These are phyloP conservation scores for Pteruthius melanotis DNA, from an alignment of 2,113 vertebrate species.

Conservation along the genomic window DNA sequence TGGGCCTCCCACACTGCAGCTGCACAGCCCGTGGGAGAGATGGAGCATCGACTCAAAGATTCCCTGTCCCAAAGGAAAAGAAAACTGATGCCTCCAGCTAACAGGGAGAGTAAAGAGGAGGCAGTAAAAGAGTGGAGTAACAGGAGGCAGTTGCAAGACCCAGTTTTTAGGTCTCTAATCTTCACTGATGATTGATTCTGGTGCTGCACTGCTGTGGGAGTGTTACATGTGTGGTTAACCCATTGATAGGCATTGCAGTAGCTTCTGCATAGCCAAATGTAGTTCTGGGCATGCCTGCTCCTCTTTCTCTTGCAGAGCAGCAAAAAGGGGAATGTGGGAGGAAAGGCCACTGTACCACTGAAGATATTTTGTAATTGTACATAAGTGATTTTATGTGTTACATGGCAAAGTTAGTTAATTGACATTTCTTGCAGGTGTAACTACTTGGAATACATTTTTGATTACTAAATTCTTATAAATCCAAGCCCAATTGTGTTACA, in stretches of 20 bases:
- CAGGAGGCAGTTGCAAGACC: accelerated
- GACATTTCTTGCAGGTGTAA: background rate
- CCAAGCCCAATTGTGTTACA: background rate
- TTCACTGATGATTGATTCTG: background rate
- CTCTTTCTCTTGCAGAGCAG: background rate
- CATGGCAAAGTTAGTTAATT: background rate
- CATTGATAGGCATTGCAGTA: accelerated
- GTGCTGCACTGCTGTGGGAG: background rate
- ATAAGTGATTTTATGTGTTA: background rate
- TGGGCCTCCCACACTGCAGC: background rate
- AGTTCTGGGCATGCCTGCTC: accelerated
- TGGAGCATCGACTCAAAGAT: background rate
- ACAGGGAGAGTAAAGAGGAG: background rate
- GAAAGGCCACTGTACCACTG: background rate
- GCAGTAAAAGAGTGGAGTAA: background rate
- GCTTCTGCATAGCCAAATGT: background rate
- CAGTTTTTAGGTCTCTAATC: background rate
- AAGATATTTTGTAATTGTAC: background rate
- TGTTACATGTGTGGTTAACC: background rate
- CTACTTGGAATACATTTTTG: background rate
- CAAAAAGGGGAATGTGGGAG: background rate
- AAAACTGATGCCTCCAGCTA: background rate
- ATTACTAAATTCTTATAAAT: background rate
- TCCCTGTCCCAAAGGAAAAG: background rate
- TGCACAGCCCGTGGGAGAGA: background rate